Evolutionary conservation across 2,113 vertebrate species (phyloP).

Genomic region (Fregetta grallaria): DNA sequence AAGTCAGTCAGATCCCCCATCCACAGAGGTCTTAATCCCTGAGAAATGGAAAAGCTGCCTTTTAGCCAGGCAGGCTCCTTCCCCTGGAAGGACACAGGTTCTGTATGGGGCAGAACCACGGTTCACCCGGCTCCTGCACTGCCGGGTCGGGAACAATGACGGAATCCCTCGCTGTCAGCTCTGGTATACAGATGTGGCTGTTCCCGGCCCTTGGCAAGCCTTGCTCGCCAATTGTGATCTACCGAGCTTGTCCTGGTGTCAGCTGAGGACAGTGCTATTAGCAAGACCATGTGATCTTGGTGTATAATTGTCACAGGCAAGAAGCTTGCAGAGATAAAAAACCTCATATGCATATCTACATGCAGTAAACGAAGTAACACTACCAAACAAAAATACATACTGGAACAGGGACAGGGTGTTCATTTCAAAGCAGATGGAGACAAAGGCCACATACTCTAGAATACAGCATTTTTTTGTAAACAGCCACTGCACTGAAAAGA

Average conservation of each 20-base stretch:
- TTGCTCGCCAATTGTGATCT: background rate
- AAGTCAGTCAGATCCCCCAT: background rate
- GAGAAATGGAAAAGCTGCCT: background rate
- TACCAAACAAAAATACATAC: background rate
- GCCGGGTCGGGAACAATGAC: background rate
- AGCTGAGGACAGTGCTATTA: background rate
- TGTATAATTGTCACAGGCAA: background rate
- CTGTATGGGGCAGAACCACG: background rate
- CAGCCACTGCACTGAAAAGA: background rate
- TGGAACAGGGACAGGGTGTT: no score
- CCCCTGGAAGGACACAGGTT: background rate
- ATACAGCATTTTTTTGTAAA: background rate
- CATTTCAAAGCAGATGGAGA: background rate
- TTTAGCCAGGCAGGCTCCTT: background rate
- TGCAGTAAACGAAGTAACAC: background rate
- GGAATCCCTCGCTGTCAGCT: no score
- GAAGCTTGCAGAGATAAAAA: background rate
- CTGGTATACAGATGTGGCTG: accelerated
- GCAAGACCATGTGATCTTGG: background rate
- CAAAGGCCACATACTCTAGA: background rate
- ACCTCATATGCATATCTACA: background rate
- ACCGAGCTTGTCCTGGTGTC: background rate
- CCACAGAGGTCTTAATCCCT: background rate
- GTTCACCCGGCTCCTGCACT: no score
- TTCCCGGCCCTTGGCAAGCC: background rate